phyloP scores from a whole-genome alignment of 1,140 invertebrate genomes.

The Leptestheria dahalacensis region DNA sequence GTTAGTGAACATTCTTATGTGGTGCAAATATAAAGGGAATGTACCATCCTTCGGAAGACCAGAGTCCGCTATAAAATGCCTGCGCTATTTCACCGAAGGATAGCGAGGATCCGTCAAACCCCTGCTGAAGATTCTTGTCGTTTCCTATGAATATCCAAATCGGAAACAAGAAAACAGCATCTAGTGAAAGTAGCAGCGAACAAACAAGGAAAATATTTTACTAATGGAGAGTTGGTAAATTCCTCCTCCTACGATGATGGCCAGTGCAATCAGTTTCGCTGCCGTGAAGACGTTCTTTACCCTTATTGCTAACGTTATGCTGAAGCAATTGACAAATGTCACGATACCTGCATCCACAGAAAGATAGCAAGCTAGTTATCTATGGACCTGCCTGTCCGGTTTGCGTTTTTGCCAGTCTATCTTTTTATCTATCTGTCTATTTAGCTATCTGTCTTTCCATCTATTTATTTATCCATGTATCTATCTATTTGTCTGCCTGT shows the following conservation, averaged over 20 bases:
- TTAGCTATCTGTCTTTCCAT: too few relatives aligned
- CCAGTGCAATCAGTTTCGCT: slow-evolving; percentile 41
- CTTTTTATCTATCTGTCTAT: too few relatives aligned
- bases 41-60: slow-evolving; percentile 95
- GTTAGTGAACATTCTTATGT: too few relatives aligned
- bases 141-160: slow-evolving; percentile 42
- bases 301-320: slow-evolving; percentile 38
- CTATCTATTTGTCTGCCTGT: too few relatives aligned
- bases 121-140: slow-evolving; percentile 69
- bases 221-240: slow-evolving; percentile 26
- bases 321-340: slow-evolving; percentile 41
- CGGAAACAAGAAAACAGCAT: neutral
- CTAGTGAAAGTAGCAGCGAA: neutral
- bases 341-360: slow-evolving; percentile 34
- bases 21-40: too few relatives aligned
- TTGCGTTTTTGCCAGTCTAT: too few relatives aligned
- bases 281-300: slow-evolving; percentile 45
- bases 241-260: slow-evolving; percentile 36
- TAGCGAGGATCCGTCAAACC: slow-evolving; percentile 57
- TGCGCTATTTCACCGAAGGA: slow-evolving; percentile 76
- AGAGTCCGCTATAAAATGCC: slow-evolving; percentile 92
- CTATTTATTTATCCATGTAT: too few relatives aligned
- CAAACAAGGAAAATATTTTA: neutral
- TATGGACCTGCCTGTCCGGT: too few relatives aligned
- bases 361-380: slow-evolving; percentile 21